Conservation (phyloP, 2,888 invertebrate genomes). For the Alloplasta piceator region DNA sequence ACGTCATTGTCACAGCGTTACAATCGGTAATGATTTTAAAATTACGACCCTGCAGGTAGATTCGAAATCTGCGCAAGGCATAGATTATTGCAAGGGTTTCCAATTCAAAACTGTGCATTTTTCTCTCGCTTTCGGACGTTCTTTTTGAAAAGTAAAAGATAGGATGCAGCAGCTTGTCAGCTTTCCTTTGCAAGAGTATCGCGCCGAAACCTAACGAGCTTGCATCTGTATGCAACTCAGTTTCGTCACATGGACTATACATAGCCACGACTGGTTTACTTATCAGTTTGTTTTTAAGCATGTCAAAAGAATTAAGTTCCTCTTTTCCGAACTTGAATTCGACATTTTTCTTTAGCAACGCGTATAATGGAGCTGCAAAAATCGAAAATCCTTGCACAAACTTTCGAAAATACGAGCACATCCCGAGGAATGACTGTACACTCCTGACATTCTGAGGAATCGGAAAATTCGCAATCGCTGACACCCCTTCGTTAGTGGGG, state of each 20-base stretch:
- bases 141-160: slow-evolving; percentile 76
- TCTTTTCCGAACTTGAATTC: slow-evolving; percentile 68
- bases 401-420: slow-evolving; percentile 71
- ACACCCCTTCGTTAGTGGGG: slow-evolving; percentile 62
- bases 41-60: slow-evolving; percentile 69
- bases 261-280: slow-evolving; percentile 70
- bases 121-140: slow-evolving; percentile 70
- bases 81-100: slow-evolving; percentile 70
- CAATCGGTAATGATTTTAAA: slow-evolving; percentile 75
- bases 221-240: slow-evolving; percentile 78
- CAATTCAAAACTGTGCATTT: slow-evolving; percentile 77
- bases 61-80: slow-evolving; percentile 68
- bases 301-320: slow-evolving; percentile 67
- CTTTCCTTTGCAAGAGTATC: slow-evolving; percentile 74
- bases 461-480: slow-evolving; percentile 68
- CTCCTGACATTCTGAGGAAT: slow-evolving; percentile 64
- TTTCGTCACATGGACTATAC: slow-evolving; percentile 73
- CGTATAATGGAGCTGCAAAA: slow-evolving; percentile 73
- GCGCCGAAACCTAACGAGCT: slow-evolving; percentile 74
- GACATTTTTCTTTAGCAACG: slow-evolving; percentile 66
- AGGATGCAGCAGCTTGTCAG: slow-evolving; percentile 71
- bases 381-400: slow-evolving; percentile 68
- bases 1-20: slow-evolving; percentile 69
- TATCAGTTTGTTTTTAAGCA: slow-evolving; percentile 64
- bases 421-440: slow-evolving; percentile 71